Conservation (phyloP, 1,140 invertebrate genomes). For the Eurosta solidaginis region DNA sequence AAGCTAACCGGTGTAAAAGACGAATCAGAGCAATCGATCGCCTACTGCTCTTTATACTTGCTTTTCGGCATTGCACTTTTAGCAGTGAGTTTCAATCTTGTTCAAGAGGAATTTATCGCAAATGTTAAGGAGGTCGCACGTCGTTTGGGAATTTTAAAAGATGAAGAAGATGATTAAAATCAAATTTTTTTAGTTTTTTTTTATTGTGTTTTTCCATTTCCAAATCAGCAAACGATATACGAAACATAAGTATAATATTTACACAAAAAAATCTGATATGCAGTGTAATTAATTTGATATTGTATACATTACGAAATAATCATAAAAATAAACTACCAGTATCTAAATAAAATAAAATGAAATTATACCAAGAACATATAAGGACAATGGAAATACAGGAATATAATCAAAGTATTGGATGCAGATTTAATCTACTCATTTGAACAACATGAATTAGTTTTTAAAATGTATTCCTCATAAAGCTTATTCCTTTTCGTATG, state of each 20-base stretch:
- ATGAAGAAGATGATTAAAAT: slow-evolving; percentile 62
- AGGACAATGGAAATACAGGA: not conserved
- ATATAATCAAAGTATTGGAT: not conserved
- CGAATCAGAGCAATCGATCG: slow-evolving; percentile 78
- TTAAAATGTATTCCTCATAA: not conserved
- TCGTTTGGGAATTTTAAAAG: slow-evolving; percentile 82
- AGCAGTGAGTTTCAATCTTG: slow-evolving; percentile 98
- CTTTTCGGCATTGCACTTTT: slow-evolving; percentile 95
- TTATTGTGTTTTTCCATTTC: slow-evolving; percentile 2
- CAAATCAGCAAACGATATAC: slow-evolving; percentile 1
- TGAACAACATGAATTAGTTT: too few species aligned
- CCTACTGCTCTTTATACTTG: slow-evolving; percentile 89
- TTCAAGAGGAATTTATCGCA: slow-evolving; percentile 88
- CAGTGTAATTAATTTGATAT: not conserved
- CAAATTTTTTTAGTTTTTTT: not conserved
- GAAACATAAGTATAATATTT: not conserved
- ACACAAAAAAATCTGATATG: not conserved
- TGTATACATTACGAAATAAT: slow-evolving; percentile 3
- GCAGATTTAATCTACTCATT: not conserved
- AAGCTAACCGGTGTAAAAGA: slow-evolving; percentile 70
- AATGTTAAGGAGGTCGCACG: slow-evolving; percentile 83
- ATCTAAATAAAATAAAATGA: not conserved
- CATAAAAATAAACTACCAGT: not conserved
- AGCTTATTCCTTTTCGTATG: not conserved
- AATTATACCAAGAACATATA: not conserved